A percentile compares a stretch with the other conserved stretches of the same genome.
phyloP scores from a whole-genome alignment of 2,888 invertebrate species.

The Drosophila robusta region DNA sequence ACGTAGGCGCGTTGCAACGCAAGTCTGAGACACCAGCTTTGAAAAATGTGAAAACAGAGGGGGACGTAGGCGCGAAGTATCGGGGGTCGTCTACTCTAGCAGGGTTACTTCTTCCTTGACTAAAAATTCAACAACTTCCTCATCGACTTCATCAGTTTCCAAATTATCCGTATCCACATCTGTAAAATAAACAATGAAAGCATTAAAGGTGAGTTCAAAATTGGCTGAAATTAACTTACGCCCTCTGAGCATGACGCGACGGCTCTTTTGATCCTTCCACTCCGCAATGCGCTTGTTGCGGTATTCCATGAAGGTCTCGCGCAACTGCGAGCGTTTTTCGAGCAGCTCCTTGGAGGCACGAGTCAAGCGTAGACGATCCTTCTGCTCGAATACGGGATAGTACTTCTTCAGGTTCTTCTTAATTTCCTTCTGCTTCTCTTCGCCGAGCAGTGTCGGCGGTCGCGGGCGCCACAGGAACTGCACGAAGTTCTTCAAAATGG shows the following conservation, averaged over 20 bases:
- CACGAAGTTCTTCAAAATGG: conserved; percentile 96
- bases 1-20: conserved; percentile 36
- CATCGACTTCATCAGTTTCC: conserved; percentile 96
- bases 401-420: conserved; percentile 99
- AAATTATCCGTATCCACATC: conserved; percentile 97
- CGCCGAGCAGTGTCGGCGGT: conserved; percentile 92
- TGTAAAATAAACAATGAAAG: conserved; percentile 83
- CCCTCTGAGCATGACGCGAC: conserved; percentile 93
- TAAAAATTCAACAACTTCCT: conserved; percentile 98
- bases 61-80: conserved; percentile 4
- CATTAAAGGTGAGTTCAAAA: not conserved
- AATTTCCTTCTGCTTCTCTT: conserved; percentile 96
- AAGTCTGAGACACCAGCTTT: conserved; percentile 59
- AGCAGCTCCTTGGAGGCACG: conserved; percentile 98
- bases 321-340: conserved; percentile 94
- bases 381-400: conserved; percentile 97
- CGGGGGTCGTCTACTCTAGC: conserved; percentile 88
- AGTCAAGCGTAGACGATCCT: conserved; percentile 96
- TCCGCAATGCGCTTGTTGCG: conserved; percentile 90
- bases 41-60: conserved; percentile 20
- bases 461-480: conserved; percentile 98
- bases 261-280: conserved; percentile 91
- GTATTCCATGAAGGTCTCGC: conserved; percentile 94
- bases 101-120: conserved; percentile 96
- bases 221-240: conserved; percentile 87